A percentile compares a stretch with the other conserved stretches of the same genome.
Evolutionary conservation across 2,888 invertebrate genomes (phyloP).

Genomic region (Oxytorus armatus): DNA sequence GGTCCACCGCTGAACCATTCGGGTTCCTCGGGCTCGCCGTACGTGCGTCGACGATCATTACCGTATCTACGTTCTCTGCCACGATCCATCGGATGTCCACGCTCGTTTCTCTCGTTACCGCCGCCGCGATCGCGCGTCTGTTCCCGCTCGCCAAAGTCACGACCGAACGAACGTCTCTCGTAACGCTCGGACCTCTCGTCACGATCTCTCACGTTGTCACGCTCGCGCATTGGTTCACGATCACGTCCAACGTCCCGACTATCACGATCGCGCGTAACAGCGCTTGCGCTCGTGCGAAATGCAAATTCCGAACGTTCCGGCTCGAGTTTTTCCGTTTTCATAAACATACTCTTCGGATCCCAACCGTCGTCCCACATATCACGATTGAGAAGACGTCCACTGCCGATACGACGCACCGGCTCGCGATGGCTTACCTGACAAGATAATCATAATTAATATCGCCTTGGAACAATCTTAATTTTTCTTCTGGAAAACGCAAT

Average conservation of each 20-base stretch:
- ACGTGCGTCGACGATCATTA: slow-evolving; percentile 86
- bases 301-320: slow-evolving; percentile 80
- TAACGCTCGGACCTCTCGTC: slow-evolving; percentile 84
- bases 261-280: slow-evolving; percentile 72
- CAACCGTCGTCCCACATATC: slow-evolving; percentile 87
- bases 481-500: too few species aligned
- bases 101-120: slow-evolving; percentile 76
- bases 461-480: too few species aligned
- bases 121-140: slow-evolving; percentile 79
- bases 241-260: slow-evolving; percentile 72
- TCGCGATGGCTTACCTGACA: slow-evolving; percentile 82
- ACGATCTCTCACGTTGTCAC: slow-evolving; percentile 81
- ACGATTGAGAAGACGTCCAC: slow-evolving; percentile 92
- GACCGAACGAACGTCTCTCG: slow-evolving; percentile 86
- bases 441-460: slow-evolving; percentile 38
- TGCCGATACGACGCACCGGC: slow-evolving; percentile 90
- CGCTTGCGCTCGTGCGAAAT: slow-evolving; percentile 77
- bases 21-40: slow-evolving; percentile 90
- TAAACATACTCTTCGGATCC: slow-evolving; percentile 72
- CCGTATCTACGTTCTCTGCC: slow-evolving; percentile 77
- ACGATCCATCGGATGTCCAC: slow-evolving; percentile 78
- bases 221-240: slow-evolving; percentile 78
- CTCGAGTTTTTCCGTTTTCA: slow-evolving; percentile 79
- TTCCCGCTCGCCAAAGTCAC: slow-evolving; percentile 84
- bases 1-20: slow-evolving; percentile 97